Evolutionary conservation across 2,888 invertebrate genomes (phyloP).

Genomic region (Mesoligia furuncula): DNA sequence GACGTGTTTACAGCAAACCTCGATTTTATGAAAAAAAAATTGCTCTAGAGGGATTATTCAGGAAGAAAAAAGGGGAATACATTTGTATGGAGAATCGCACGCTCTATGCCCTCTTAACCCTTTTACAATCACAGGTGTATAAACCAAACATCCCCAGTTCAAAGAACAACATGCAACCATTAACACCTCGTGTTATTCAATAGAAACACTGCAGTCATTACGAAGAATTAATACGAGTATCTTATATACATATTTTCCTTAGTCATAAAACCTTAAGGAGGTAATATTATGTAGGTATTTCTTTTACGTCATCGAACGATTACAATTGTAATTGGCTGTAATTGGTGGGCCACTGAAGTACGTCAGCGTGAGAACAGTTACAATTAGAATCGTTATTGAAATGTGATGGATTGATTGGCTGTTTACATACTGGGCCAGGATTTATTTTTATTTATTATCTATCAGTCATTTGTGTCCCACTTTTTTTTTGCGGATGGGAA

Average conservation of each 20-base stretch:
- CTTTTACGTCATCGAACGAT: slow-evolving; percentile 77
- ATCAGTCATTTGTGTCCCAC: background rate
- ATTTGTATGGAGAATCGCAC: no score
- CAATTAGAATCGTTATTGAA: slow-evolving; percentile 63
- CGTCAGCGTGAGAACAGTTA: slow-evolving; percentile 72
- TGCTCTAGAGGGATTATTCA: no score
- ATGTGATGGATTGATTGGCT: slow-evolving; percentile 33
- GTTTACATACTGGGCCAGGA: slow-evolving; percentile 33
- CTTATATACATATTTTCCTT: slow-evolving; percentile 49
- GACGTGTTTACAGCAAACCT: no score
- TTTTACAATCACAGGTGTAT: background rate
- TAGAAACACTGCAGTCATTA: slow-evolving; percentile 40
- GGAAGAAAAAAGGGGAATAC: no score
- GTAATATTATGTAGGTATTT: slow-evolving; percentile 58
- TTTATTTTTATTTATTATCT: background rate
- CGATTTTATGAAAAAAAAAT: no score
- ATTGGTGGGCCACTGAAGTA: slow-evolving; percentile 63
- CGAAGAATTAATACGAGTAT: slow-evolving; percentile 45
- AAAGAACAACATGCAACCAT: slow-evolving; percentile 27
- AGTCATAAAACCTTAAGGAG: slow-evolving; percentile 44
- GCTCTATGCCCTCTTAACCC: background rate
- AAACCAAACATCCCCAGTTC: background rate
- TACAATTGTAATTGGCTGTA: slow-evolving; percentile 78
- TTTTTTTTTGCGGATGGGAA: no score
- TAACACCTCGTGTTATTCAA: slow-evolving; percentile 21